phyloP scores from a whole-genome alignment of 2,888 invertebrate species.

The Linnaemya tessellans region DNA sequence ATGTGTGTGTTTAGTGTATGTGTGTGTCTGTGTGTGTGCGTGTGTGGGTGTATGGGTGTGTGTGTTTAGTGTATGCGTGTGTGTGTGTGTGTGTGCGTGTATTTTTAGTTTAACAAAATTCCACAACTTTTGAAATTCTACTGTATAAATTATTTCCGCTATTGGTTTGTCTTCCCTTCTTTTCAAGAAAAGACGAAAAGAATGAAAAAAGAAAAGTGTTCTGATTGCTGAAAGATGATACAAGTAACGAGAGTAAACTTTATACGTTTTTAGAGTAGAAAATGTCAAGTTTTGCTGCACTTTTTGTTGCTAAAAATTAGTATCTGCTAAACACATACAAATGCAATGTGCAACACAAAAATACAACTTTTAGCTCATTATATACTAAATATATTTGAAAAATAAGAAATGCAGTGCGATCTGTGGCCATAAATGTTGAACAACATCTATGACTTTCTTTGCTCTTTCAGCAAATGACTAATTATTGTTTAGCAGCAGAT shows the following conservation, averaged over 20 bases:
- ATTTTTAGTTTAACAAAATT: neutral
- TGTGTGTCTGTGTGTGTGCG: too few relatives aligned
- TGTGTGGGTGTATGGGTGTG: neutral
- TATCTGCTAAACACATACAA: conserved; percentile 20
- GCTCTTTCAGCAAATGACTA: conserved; percentile 12
- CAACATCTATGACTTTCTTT: neutral
- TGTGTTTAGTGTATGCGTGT: too few relatives aligned
- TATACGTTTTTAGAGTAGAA: neutral
- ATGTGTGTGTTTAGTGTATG: neutral
- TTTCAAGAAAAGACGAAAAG: neutral
- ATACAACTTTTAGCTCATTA: conserved; percentile 1
- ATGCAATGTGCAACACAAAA: neutral
- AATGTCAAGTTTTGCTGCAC: conserved; percentile 29
- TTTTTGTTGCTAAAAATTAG: conserved; percentile 21
- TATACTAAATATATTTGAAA: conserved; percentile 12
- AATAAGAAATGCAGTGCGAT: conserved; percentile 9
- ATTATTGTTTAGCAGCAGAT: conserved; percentile 24
- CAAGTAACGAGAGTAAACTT: neutral
- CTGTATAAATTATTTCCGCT: conserved; percentile 19
- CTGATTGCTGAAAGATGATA: conserved; percentile 12
- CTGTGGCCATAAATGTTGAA: neutral
- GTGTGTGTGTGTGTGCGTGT: neutral
- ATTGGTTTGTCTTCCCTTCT: neutral
- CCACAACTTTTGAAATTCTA: neutral
- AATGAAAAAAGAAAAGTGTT: neutral